Evolutionary conservation across 1,140 invertebrate species (phyloP).

Genomic region (Lasioglossum baleicum): DNA sequence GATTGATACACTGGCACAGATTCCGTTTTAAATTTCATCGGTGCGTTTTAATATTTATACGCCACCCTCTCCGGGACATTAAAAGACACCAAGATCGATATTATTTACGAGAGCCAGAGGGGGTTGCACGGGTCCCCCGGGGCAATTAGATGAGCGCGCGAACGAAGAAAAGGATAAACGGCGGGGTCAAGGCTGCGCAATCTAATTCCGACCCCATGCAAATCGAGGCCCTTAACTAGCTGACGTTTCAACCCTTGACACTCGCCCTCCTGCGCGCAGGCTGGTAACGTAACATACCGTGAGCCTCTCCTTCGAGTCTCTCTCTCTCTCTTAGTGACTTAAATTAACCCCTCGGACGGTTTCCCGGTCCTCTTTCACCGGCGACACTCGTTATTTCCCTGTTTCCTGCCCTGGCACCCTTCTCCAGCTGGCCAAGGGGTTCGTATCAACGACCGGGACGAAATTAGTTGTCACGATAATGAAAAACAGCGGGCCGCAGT

Average conservation of each 20-base stretch:
- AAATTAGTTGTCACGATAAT: slow-evolving; percentile 25
- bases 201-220: slow-evolving; percentile 65
- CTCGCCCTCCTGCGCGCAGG: slow-evolving; percentile 45
- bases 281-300: slow-evolving; percentile 37
- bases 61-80: not conserved
- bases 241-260: slow-evolving; percentile 63
- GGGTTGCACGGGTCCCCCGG: slow-evolving; percentile 3
- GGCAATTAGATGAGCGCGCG: slow-evolving; percentile 53
- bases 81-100: not conserved
- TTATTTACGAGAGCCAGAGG: not conserved
- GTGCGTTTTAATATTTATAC: not conserved
- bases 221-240: slow-evolving; percentile 64
- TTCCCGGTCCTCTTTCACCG: slow-evolving; percentile 4
- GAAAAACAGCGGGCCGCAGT: slow-evolving; percentile 1
- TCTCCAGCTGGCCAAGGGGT: not conserved
- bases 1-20: not conserved
- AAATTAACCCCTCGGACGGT: slow-evolving; percentile 55
- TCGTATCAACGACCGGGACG: slow-evolving; percentile 35
- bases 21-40: not conserved
- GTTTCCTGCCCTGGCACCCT: not conserved
- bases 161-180: slow-evolving; percentile 60
- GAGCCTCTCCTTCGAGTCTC: slow-evolving; percentile 34
- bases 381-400: slow-evolving; percentile 26
- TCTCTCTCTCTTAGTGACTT: slow-evolving; percentile 31
- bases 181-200: slow-evolving; percentile 54